Percentiles rank a stretch among this genome's conserved stretches.
Conservation (phyloP, 2,797 vertebrate genomes). For the Paguma larvata region DNA sequence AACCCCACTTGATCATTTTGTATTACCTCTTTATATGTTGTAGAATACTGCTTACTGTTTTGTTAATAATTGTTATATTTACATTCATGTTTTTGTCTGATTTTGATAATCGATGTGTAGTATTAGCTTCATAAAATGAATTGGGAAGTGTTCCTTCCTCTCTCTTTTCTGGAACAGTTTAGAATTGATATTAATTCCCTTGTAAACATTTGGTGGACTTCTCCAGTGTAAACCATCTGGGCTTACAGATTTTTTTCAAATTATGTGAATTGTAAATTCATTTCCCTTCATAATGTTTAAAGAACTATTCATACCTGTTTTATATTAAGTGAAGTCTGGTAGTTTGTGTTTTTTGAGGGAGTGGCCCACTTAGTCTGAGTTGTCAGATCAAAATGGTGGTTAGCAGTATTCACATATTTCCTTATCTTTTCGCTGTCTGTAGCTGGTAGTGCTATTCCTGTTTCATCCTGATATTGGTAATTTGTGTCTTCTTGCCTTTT, state of each 20-base stretch:
- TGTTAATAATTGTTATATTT: background rate
- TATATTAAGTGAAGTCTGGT: background rate
- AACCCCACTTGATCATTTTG: background rate
- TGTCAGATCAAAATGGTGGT: background rate
- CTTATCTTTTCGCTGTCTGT: background rate
- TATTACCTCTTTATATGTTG: background rate
- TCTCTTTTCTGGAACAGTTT: background rate
- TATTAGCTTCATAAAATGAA: background rate
- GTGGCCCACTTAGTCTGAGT: background rate
- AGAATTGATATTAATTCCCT: background rate
- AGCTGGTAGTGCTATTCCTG: background rate
- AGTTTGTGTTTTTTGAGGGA: background rate
- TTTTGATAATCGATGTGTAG: background rate
- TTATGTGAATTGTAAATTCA: background rate
- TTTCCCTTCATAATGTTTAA: constrained; percentile 1
- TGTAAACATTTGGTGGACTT: background rate
- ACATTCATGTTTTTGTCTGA: background rate
- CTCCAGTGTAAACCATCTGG: background rate
- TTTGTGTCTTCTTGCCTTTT: background rate
- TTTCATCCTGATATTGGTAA: background rate
- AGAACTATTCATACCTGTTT: background rate
- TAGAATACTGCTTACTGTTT: background rate
- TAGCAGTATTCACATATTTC: background rate
- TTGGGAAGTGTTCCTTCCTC: background rate
- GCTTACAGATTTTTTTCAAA: background rate